phyloP scores from a whole-genome alignment of 2,888 invertebrate genomes.

The Lasius fuliginosus region DNA sequence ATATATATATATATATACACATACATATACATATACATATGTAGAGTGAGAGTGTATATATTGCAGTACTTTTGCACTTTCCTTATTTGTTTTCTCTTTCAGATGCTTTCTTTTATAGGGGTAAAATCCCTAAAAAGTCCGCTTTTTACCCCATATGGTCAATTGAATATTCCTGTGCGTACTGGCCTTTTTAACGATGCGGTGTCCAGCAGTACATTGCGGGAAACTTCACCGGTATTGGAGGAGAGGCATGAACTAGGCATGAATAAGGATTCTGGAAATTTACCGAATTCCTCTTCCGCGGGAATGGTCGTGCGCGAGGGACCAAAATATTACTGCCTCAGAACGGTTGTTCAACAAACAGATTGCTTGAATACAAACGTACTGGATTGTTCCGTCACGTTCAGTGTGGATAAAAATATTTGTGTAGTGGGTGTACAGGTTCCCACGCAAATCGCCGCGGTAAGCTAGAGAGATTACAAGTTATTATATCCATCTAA shows the following conservation, averaged over 20 bases:
- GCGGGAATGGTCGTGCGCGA: conserved; percentile 64
- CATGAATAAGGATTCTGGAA: conserved; percentile 57
- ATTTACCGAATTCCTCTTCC: conserved; percentile 46
- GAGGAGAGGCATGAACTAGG: conserved; percentile 31
- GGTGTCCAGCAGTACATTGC: conserved; percentile 46
- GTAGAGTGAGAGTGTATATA: neutral
- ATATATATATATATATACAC: neutral
- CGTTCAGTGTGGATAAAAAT: conserved; percentile 93
- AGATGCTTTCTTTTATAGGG: neutral
- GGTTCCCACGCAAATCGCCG: conserved; percentile 92
- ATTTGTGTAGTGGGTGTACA: conserved; percentile 92
- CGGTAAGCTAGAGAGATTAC: conserved; percentile 72
- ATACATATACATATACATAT: too few relatives aligned
- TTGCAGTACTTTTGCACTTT: neutral
- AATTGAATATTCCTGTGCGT: conserved; percentile 13
- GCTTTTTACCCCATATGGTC: neutral
- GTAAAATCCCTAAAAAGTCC: neutral
- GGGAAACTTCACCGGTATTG: conserved; percentile 40
- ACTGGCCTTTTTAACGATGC: conserved; percentile 4
- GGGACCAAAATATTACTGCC: conserved; percentile 89
- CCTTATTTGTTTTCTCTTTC: neutral
- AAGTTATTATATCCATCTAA: neutral
- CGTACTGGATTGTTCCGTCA: conserved; percentile 92
- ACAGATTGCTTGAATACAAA: conserved; percentile 92
- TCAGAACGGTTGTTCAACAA: conserved; percentile 89